Base-by-base conservation (phyloP, 2,888 invertebrate species). In the Tetramorium bicarinatum region DNA sequence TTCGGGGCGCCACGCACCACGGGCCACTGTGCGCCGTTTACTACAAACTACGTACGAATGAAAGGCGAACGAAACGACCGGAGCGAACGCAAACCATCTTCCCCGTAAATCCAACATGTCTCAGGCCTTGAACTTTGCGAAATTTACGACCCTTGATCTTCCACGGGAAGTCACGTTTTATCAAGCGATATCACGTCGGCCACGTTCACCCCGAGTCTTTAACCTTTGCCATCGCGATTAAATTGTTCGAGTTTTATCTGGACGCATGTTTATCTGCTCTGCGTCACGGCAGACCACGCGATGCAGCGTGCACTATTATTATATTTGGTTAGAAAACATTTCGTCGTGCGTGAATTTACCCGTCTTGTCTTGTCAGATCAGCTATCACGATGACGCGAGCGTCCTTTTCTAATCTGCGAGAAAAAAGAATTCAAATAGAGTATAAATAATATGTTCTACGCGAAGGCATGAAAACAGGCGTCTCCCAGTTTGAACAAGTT, bases 71-170 rank as follows among this genome's bases (percentile, higher is more conserved):
- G 21, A 47, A 47, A 25, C 44, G 41, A 18, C 18, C n/a, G 61
- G 11, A 9, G n/a, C 49, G 49, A 67, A 13, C 47, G 47, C 18
- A 3, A 34, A 34, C 4, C 29, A 4, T 69, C 34, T 7, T 52
- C 13, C n/a, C 69, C 54, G 41, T 25, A 34, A 38, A 11, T n/a
- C 7, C 29, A 2, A 4, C 15, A 29, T 11, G 52, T 52, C n/a
- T n/a, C 29, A 67, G 52, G n/a, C 77, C 69, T 77, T 77, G 69
- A 77, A 77, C 77, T 54, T 41, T 29, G 67, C 8, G 67, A 67
- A 41, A 67, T 77, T 77, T 67, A 66, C 13, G 69, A 52, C 8
- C 0, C 38, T 54, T n/a, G 52, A 38, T 77, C 52, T 13, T n/a
- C n/a, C 25, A n/a, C 11, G 18, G 3, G 11, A 47, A 8, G 34